Percentiles rank a stretch among this genome's conserved stretches.
phyloP scores from a whole-genome alignment of 2,113 vertebrate genomes.

The Grammomys surdaster region DNA sequence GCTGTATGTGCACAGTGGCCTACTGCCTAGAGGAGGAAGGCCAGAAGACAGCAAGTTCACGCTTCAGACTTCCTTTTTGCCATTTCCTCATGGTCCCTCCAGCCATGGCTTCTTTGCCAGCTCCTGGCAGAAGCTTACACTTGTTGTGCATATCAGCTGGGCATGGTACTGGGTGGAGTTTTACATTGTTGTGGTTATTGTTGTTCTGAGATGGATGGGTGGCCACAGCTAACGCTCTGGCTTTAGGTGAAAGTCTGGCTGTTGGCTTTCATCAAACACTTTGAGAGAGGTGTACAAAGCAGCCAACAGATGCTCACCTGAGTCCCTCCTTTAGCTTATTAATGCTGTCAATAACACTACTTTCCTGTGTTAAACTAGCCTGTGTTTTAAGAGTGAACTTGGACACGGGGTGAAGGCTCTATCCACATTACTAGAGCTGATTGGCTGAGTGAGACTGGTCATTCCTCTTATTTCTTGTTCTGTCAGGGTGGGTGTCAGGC shows the following conservation, averaged over 20 bases:
- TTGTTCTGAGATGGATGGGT: neutral
- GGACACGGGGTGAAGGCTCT: neutral
- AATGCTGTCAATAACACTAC: neutral
- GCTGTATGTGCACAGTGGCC: neutral
- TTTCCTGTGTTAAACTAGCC: neutral
- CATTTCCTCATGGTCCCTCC: rapidly evolving
- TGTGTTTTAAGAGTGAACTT: neutral
- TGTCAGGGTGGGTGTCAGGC: neutral
- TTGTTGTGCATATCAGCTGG: neutral
- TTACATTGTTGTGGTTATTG: neutral
- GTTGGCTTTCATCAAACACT: neutral
- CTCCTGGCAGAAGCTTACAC: no score
- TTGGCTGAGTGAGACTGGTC: no score
- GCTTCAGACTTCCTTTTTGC: rapidly evolving
- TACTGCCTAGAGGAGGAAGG: neutral
- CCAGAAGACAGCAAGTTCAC: rapidly evolving
- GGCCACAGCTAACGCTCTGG: no score
- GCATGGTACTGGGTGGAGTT: neutral
- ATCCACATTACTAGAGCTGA: no score
- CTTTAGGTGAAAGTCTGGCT: neutral
- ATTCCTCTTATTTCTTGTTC: neutral
- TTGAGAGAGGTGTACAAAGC: neutral
- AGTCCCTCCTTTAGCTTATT: neutral
- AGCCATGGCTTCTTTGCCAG: no score
- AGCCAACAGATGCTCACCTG: neutral